phyloP scores from a whole-genome alignment of 2,797 vertebrate species.

The Coccyzus lansbergi region DNA sequence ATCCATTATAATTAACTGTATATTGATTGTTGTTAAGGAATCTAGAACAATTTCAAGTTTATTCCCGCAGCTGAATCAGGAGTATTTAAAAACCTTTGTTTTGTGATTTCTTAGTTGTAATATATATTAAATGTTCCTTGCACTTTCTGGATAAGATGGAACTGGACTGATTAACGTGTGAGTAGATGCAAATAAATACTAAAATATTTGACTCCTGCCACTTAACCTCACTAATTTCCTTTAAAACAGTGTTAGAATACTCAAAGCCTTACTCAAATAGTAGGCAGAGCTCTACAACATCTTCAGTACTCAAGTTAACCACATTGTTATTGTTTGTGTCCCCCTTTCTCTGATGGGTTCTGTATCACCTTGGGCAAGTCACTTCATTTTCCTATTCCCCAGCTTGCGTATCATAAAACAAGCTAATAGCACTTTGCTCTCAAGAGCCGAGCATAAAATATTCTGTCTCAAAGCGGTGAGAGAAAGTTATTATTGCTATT shows the following conservation, averaged over 20 bases:
- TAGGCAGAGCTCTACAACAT: not conserved
- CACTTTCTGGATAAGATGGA: not conserved
- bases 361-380: not conserved
- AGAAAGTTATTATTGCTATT: not conserved
- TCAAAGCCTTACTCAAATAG: not conserved
- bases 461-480: not conserved
- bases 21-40: not conserved
- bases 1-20: not conserved
- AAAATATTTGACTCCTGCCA: not conserved
- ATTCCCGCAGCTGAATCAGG: not conserved
- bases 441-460: not conserved
- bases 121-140: not conserved
- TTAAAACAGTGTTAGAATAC: not conserved
- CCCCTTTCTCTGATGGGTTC: not conserved
- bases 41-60: not conserved
- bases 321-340: not conserved
- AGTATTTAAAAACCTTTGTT: not conserved
- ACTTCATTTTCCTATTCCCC: not conserved
- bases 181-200: not conserved
- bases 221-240: not conserved
- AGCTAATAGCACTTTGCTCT: not conserved
- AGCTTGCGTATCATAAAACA: not conserved
- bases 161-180: not conserved
- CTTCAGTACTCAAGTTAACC: not conserved
- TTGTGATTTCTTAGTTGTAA: not conserved